A percentile compares a stretch with the other conserved stretches of the same genome.
These are phyloP conservation scores for Danionella dracula DNA, from an alignment of 2,797 vertebrate genomes.

Conservation along the genomic window DNA sequence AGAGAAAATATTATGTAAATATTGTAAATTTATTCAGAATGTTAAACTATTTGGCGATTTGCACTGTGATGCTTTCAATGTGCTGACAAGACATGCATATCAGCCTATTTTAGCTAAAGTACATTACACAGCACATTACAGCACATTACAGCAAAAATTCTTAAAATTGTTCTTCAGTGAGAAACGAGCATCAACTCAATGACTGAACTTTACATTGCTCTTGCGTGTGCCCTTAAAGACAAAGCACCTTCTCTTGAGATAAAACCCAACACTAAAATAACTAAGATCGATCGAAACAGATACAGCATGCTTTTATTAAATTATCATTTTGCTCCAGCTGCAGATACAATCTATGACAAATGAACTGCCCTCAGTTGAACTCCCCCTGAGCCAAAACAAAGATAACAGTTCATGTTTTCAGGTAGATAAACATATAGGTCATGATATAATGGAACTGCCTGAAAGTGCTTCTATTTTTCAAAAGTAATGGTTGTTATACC, in stretches of 20 bases:
- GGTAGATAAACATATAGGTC: constrained; percentile 1
- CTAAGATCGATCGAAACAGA: not conserved
- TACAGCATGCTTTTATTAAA: constrained; percentile 10
- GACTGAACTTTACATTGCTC: too few relatives aligned
- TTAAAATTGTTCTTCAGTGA: too few relatives aligned
- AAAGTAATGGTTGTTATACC: not conserved
- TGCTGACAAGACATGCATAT: too few relatives aligned
- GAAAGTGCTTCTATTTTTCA: not conserved
- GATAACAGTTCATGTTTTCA: not conserved
- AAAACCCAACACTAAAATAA: constrained; percentile 2
- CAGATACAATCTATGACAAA: not conserved
- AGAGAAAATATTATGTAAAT: too few relatives aligned
- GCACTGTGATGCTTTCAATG: too few relatives aligned
- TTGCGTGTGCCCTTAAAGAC: not conserved
- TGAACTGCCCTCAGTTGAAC: not conserved
- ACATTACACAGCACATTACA: too few relatives aligned
- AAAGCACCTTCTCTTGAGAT: not conserved
- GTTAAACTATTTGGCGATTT: too few relatives aligned
- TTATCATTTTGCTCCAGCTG: constrained; percentile 1
- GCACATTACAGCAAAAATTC: too few relatives aligned
- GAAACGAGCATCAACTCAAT: too few relatives aligned
- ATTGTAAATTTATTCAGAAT: too few relatives aligned
- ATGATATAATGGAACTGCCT: not conserved
- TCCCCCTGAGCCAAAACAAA: not conserved
- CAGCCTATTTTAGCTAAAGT: too few relatives aligned